Evolutionary conservation across 2,888 invertebrate genomes (phyloP).

Genomic region (Deilephila porcellus): DNA sequence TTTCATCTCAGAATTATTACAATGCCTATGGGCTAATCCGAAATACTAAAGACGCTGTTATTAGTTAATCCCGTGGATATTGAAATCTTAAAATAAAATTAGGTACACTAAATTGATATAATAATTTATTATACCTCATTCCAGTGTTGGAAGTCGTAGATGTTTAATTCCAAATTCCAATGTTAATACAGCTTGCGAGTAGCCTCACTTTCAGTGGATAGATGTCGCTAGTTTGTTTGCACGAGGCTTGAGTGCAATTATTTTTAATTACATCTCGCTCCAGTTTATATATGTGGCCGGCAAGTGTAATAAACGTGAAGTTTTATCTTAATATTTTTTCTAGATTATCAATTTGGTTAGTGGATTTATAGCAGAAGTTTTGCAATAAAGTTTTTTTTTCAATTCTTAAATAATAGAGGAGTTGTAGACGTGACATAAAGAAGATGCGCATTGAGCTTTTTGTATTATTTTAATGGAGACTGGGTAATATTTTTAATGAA

Average conservation of each 20-base stretch:
- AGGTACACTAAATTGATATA: too few relatives aligned
- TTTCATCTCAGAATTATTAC: not conserved
- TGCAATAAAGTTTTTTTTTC: not conserved
- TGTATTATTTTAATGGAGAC: too few relatives aligned
- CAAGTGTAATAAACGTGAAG: conserved; percentile 7
- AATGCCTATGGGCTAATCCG: not conserved
- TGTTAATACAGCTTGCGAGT: not conserved
- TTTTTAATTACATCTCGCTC: not conserved
- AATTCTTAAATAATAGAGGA: too few relatives aligned
- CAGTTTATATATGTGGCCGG: not conserved
- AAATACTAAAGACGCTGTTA: not conserved
- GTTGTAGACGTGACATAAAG: too few relatives aligned
- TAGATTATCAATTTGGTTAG: not conserved
- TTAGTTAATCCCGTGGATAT: not conserved
- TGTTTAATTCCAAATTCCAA: not conserved
- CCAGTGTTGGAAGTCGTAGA: not conserved
- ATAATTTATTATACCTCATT: too few relatives aligned
- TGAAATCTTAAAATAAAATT: too few relatives aligned
- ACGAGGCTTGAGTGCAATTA: conserved; percentile 7
- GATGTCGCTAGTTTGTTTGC: conserved; percentile 9
- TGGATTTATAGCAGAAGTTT: not conserved
- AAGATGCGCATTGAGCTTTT: too few relatives aligned
- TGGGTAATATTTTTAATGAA: too few relatives aligned
- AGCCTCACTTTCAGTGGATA: not conserved
- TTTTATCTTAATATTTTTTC: conserved; percentile 11